Evolutionary conservation across 1,140 invertebrate genomes (phyloP), one percentile per base, ranked within the genome.

Genomic region (Orussus abietinus): DNA sequence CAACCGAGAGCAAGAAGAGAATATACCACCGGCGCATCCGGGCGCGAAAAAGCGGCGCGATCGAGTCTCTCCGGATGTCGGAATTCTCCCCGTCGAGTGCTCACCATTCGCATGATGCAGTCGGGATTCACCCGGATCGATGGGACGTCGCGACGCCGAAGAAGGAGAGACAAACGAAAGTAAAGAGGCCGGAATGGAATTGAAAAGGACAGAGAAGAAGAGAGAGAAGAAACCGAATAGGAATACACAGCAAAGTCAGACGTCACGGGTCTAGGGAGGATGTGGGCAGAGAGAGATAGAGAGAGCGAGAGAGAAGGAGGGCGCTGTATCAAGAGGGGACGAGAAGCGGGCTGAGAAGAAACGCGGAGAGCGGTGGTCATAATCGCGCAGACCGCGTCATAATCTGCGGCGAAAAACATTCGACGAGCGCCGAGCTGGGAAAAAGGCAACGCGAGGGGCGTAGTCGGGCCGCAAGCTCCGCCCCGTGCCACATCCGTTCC

Each of bases 331-430:
- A 31, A 22, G 21, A 11, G 22, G 36, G n/a, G 17, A 18, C 51
- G 42, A 45, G 46, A 41, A 38, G 36, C 40, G 38, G 28, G 11
- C 12, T 36, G 32, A 39, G 15, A 25, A 30, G 15, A 17, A 17
- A 12, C 17, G 28, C 18, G 33, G 34, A 15, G 49, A 53, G 49
- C 55, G 60, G 63, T 63, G 68, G 60, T 72, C 61, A 64, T 71
- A 72, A 73, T 73, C 69, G 66, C 69, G 59, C 68, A 73, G 66
- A 62, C 59, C 67, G 70, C 66, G 70, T 73, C 67, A 73, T 73
- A 73, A 73, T 73, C 70, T 61, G 64, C 58, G 67, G 65, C 64
- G 65, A 69, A 73, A 72, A 70, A 72, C 69, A 62, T 70, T 73
- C 69, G 64, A 69, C 60, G 64, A 69, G 58, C 55, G 42, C 39